phyloP scores from a whole-genome alignment of 2,797 vertebrate species.

The Cuniculus paca region DNA sequence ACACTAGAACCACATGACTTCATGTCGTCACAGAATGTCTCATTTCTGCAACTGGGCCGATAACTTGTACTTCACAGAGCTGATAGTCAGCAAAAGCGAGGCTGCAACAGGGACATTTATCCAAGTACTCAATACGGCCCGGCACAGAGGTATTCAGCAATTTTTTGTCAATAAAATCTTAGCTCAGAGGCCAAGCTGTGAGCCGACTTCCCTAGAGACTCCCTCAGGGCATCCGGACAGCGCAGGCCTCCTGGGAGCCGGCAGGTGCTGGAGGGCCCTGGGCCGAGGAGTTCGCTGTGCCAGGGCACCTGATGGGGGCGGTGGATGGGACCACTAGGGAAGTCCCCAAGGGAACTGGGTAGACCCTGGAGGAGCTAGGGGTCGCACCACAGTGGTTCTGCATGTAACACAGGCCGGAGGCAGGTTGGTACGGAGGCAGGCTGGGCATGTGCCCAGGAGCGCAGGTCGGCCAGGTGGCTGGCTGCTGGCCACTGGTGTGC shows the following conservation, averaged over 20 bases:
- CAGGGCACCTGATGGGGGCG: constrained; percentile 48
- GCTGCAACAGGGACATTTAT: background rate
- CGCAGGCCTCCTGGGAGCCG: constrained; percentile 64
- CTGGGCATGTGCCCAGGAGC: background rate
- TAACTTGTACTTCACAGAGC: constrained; percentile 28
- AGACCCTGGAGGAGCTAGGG: background rate
- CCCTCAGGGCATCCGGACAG: constrained; percentile 64
- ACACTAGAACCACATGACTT: accelerated
- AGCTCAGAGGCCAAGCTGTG: background rate
- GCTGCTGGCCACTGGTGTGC: constrained; percentile 53
- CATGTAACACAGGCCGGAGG: background rate
- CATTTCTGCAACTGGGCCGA: background rate
- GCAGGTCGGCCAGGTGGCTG: constrained; percentile 25
- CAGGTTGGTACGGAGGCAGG: constrained; percentile 63
- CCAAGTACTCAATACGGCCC: constrained; percentile 30
- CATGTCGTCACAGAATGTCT: accelerated
- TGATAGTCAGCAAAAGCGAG: background rate
- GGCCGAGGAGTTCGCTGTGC: constrained; percentile 33
- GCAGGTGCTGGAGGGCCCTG: background rate
- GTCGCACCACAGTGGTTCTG: constrained; percentile 15
- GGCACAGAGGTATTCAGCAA: constrained; percentile 60
- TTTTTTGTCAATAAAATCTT: constrained; percentile 22
- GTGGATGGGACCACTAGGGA: accelerated
- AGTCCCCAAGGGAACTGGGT: background rate
- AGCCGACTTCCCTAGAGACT: background rate